A percentile compares a stretch with the other conserved stretches of the same genome.
Evolutionary conservation across 2,888 invertebrate genomes (phyloP).

Genomic region (Drosophila fungiperda): DNA sequence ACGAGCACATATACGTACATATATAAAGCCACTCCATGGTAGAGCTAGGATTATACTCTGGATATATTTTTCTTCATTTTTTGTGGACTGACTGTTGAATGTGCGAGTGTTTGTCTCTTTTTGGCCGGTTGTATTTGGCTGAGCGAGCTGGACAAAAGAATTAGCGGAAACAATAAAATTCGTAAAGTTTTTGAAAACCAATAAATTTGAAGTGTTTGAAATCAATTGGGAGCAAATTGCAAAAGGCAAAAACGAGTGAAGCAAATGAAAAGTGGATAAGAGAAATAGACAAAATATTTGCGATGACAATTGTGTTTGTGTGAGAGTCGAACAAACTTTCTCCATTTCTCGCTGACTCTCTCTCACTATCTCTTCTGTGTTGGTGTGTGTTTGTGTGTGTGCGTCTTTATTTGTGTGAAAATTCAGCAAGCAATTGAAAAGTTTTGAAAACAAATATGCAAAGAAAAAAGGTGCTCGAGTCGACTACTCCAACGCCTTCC

Average conservation of each 20-base stretch:
- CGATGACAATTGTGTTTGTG: slow-evolving; percentile 37
- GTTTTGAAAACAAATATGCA: slow-evolving; percentile 76
- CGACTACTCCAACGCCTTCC: slow-evolving; percentile 53
- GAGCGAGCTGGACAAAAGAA: slow-evolving; percentile 74
- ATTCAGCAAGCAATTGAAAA: slow-evolving; percentile 71
- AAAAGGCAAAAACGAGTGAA: slow-evolving; percentile 59
- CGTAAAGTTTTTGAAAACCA: slow-evolving; percentile 74
- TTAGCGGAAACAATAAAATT: slow-evolving; percentile 81
- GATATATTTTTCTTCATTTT: not conserved
- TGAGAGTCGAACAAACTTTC: slow-evolving; percentile 35
- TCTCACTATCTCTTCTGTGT: not conserved
- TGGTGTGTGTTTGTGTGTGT: slow-evolving; percentile 36
- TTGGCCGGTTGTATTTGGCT: slow-evolving; percentile 31
- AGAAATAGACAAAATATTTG: slow-evolving; percentile 31
- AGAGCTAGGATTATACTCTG: not conserved
- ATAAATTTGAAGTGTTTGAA: slow-evolving; percentile 78
- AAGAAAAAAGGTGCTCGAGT: slow-evolving; percentile 74
- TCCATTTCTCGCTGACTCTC: slow-evolving; percentile 9
- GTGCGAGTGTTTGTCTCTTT: slow-evolving; percentile 30
- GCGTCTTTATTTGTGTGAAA: slow-evolving; percentile 57
- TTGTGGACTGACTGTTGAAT: slow-evolving; percentile 44
- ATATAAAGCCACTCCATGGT: not conserved
- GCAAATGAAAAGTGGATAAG: slow-evolving; percentile 35
- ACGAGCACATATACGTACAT: not conserved
- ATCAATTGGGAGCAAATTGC: slow-evolving; percentile 79